A percentile compares a stretch with the other conserved stretches of the same genome.
Conservation (phyloP, 2,797 vertebrate genomes). For the Sebastolobus altivelis region DNA sequence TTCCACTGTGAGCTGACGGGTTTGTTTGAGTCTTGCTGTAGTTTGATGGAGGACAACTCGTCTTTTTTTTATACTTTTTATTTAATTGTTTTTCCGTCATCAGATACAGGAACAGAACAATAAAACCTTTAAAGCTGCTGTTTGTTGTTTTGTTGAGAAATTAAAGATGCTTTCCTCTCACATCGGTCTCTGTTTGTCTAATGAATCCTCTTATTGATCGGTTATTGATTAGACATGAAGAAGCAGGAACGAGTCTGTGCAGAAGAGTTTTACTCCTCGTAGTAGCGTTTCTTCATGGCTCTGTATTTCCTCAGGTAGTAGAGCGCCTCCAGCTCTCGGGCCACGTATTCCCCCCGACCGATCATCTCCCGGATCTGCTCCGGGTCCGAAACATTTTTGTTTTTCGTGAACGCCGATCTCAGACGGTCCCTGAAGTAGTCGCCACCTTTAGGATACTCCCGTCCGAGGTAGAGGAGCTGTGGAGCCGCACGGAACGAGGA, state of each 20-base stretch:
- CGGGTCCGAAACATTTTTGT: slow-evolving; percentile 87
- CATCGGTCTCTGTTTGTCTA: neutral
- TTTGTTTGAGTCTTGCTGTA: neutral
- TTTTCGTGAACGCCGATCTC: slow-evolving; percentile 88
- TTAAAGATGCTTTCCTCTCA: neutral
- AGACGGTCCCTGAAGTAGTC: slow-evolving; percentile 90
- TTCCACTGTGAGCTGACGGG: neutral
- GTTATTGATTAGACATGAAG: neutral
- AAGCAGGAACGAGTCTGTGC: neutral
- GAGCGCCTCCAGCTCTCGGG: slow-evolving; percentile 90
- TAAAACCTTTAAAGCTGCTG: neutral
- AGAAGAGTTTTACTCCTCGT: slow-evolving; percentile 59
- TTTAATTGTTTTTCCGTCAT: slow-evolving; percentile 3
- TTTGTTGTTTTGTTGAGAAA: slow-evolving; percentile 9
- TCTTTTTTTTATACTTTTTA: slow-evolving; percentile 24
- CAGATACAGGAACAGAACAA: neutral
- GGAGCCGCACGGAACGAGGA: neutral
- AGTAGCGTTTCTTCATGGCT: slow-evolving; percentile 92
- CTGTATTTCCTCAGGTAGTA: slow-evolving; percentile 93
- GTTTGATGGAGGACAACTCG: neutral
- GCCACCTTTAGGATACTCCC: slow-evolving; percentile 90
- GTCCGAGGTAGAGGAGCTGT: slow-evolving; percentile 89
- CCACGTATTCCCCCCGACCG: slow-evolving; percentile 86
- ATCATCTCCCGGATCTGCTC: slow-evolving; percentile 88
- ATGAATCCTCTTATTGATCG: neutral